Evolutionary conservation across 2,113 vertebrate species (phyloP), one percentile per base, ranked within the genome.

Genomic region (Hassar affinis): DNA sequence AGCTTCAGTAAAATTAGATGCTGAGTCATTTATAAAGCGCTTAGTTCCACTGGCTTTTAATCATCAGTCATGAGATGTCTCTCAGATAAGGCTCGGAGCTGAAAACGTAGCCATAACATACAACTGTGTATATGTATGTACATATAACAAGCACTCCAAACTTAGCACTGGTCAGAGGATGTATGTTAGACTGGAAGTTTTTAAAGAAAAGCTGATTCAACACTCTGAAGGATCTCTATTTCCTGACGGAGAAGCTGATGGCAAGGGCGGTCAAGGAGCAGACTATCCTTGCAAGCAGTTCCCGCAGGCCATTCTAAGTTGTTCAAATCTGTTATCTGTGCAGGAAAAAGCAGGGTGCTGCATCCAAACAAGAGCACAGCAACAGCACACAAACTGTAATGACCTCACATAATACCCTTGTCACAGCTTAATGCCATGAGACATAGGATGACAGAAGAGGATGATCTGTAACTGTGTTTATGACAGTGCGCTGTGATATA

Each of bases 311-410:
- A 61, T 75, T 88, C 82, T 82, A 86, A 88, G 84, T 90, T 91
- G 90, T 91, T 91, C 89, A 87, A 89, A 84, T 79, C 79, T 56
- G 90, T 92, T 95, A 95, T 95, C 94, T 91, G 89, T 62, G 88
- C 92, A 94, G 94, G 93, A 94, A 94, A 90, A 92, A 83, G 87
- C 79, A 90, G 93, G 91, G 92, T 85, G 91, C 91, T 87, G 90
- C 78, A 71, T 84, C 84, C 84, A 66, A 89, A 85, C 81, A 69
- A 25, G 87, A 56, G 81, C 85, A 88, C 79, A 84, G 66, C 42
- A 49, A 47, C 47, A 80, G 83, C 49, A 33, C 54, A 57, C 69
- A 22, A 33, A 45, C 59, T 71, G 42, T 17, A 59, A 68, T 82
- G 83, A 86, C 84, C 87, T 85, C 79, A 82, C 64, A 81, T 33